Evolutionary conservation across 1,140 invertebrate species (phyloP).

Genomic region (Brachionus manjavacas): DNA sequence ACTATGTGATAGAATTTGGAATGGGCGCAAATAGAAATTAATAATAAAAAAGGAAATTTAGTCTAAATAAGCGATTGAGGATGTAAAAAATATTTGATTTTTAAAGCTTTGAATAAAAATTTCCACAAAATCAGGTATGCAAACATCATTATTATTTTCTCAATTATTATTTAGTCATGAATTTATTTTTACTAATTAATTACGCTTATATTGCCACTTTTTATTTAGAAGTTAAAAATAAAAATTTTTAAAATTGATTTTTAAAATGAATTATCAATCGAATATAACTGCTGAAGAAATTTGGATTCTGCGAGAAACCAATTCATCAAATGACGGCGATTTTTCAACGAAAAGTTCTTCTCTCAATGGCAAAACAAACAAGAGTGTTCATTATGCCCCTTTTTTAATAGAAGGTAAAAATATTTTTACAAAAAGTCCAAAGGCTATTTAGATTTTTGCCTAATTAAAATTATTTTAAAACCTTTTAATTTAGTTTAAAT

Average conservation of each 20-base stretch:
- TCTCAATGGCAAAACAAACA: neutral
- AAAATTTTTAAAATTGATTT: neutral
- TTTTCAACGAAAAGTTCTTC: neutral
- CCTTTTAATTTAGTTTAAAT: neutral
- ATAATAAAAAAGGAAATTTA: neutral
- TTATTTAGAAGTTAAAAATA: no score
- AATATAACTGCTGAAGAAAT: neutral
- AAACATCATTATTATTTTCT: neutral
- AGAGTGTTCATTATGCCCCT: neutral
- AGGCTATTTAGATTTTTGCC: neutral
- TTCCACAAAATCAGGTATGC: neutral
- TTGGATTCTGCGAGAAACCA: neutral
- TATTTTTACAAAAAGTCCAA: neutral
- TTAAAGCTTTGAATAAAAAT: neutral
- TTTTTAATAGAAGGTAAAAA: neutral
- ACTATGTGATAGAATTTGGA: neutral
- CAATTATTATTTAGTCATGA: neutral
- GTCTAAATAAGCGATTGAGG: neutral
- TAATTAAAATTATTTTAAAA: neutral
- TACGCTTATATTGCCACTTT: neutral
- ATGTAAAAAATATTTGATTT: neutral
- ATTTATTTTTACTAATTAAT: neutral
- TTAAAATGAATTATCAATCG: neutral
- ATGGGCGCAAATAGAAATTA: neutral
- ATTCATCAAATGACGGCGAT: neutral